Evolutionary conservation across 2,113 vertebrate species (phyloP).

Genomic region (Vulpes vulpes): DNA sequence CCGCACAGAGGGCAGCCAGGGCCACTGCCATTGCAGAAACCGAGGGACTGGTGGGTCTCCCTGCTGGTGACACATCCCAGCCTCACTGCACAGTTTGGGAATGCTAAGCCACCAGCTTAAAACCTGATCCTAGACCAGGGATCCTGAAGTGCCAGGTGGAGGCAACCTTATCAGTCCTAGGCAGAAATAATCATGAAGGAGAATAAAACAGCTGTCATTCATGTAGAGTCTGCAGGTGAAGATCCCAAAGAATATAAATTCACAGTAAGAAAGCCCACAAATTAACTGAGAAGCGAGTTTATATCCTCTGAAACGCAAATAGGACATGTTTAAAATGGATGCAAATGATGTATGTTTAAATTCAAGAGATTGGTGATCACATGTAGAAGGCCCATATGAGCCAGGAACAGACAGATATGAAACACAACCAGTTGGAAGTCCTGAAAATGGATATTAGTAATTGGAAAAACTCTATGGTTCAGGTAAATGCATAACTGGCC

Average conservation of each 20-base stretch:
- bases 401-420: neutral
- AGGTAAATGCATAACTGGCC: neutral
- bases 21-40: rapidly evolving
- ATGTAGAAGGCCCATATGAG: neutral
- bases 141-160: neutral
- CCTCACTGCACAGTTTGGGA: neutral
- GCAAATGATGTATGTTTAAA: neutral
- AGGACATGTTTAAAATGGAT: neutral
- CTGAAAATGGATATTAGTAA: neutral
- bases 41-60: neutral
- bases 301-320: neutral
- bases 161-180: too few relatives aligned
- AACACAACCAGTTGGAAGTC: neutral
- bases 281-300: too few relatives aligned
- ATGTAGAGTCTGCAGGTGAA: rapidly evolving
- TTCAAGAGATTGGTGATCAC: neutral
- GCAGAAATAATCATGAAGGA: neutral
- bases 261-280: neutral
- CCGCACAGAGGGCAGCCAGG: neutral
- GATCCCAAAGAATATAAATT: neutral
- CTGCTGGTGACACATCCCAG: neutral
- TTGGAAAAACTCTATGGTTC: neutral
- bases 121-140: neutral
- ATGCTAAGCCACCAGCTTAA: neutral
- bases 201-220: neutral